Base-by-base conservation (phyloP, 1,140 invertebrate genomes). In the Diorhabda sublineata region DNA sequence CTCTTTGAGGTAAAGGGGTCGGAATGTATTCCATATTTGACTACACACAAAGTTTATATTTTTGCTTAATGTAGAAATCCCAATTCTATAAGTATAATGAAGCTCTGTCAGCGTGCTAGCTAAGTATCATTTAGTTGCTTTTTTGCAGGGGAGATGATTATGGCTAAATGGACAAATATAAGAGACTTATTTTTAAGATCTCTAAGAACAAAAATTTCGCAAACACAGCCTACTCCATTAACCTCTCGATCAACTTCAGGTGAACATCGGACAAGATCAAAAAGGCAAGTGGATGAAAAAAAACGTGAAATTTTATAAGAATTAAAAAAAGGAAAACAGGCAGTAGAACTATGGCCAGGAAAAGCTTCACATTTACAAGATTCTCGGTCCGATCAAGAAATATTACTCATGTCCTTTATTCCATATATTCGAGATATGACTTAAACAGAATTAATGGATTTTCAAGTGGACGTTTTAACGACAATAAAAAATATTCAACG, bases 71-170 rank as follows among this genome's bases (percentile, higher is more conserved):
- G 77, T 80, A 64, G 77, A 74, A 57, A 71, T 68, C 68, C 72
- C 76, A 71, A 79, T 74, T 73, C 73, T 77, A 76, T 75, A 79
- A 66, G 52, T 76, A 68, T 77, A 75, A 71, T 78, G 73, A 60
- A 80, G 72, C 67, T 78, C 78, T 67, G 71, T 75, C 67, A 80
- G 74, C 63, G 71, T 75, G 67, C 69, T 66, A 26, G 26, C 26
- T 26, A 26, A 26, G 26, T 26, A 26, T 11, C 11, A 11, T 11
- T 11, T 11, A 11, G 11, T 11, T 11, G n/a, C n/a, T n/a, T n/a
- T n/a, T n/a, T n/a, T n/a, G n/a, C n/a, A 45, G 3, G 60, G 0
- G 11, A 11, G 11, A 11, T 11, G 11, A 11, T 11, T 11, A 11
- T 11, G 11, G 11, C 11, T 11, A 11, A 11, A 11, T 11, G 11